Evolutionary conservation across 2,888 invertebrate species (phyloP), one percentile per base, ranked within the genome.

Genomic region (Oligia strigilis): DNA sequence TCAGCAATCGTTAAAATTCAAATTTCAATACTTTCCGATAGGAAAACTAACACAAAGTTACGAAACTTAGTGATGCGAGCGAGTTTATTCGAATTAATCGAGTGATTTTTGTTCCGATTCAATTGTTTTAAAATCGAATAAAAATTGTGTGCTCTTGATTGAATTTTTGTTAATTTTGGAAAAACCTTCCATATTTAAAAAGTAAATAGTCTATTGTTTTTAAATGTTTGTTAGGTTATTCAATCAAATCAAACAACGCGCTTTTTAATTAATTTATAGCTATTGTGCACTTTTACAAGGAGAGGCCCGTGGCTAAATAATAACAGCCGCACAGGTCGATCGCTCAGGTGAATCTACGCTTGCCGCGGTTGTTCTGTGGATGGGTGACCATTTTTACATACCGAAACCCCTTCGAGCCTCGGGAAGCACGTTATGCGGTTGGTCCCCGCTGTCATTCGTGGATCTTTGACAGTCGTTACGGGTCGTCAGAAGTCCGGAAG

Each of bases 21-120:
- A 92, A 92, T 92, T 88, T 87, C 85, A 82, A 79, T 84, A 81
- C 84, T 87, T 90, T 92, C 93, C 92, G 92, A 93, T 91, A 90
- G 91, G 91, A 92, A 92, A 75, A 89, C 88, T 90, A 89, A 87
- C 83, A 88, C 90, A 82, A 88, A 86, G 88, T 91, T 91, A 90
- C 90, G 85, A 90, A 91, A 84, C 67, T 65, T 85, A 82, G 81
- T 85, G 78, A 87, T 58, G 76, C 77, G 84, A 83, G 75, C 66
- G 58, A 79, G 55, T 81, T 81, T 75, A 76, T 77, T 55, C 77
- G 67, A 77, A 67, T 58, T 74, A 80, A 83, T 88, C 77, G 52
- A 78, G 46, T 82, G 66, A 74, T 65, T 74, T 82, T 77, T 71
- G 72, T 77, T 65, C 43, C n/a, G 40, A 75, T 72, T 75, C 72